Evolutionary conservation across 1,140 invertebrate species (phyloP), one percentile per base, ranked within the genome.

Genomic region (Aradophagus sp.): DNA sequence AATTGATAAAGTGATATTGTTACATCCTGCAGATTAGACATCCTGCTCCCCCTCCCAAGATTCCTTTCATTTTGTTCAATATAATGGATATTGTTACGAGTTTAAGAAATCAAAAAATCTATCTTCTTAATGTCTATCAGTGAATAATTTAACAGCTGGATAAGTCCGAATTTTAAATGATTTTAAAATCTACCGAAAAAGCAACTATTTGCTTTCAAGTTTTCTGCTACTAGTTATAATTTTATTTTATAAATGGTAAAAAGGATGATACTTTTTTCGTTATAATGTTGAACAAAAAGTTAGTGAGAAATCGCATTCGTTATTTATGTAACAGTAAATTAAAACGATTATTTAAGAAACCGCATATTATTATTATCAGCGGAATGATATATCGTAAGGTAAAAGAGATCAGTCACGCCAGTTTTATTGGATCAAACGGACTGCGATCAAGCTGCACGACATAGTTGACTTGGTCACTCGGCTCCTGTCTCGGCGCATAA

Each of bases 391-490:
- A n/a, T n/a, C n/a, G n/a, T n/a, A n/a, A n/a, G n/a, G n/a, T n/a
- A n/a, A n/a, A n/a, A n/a, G n/a, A n/a, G n/a, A n/a, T n/a, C n/a
- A n/a, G n/a, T n/a, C n/a, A n/a, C n/a, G n/a, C n/a, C n/a, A n/a
- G n/a, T n/a, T n/a, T 80, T 81, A 80, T 82, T 80, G 70, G 62
- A 82, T 79, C 77, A 82, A 81, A 78, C 63, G 76, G 68, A 75
- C 72, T 79, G 74, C 74, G 77, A 81, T 76, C 78, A 78, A 82
- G 76, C 80, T 82, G 76, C 68, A 75, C 72, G 63, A 75, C 77
- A 73, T 45, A 77, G 71, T 79, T 80, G 78, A 81, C 78, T 82
- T 77, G 81, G 81, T 81, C 81, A 82, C 80, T 83, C 77, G 75
- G 79, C 80, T 82, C 70, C 77, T 80, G 81, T 84, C 82, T 58